phyloP scores from a whole-genome alignment of 2,888 invertebrate genomes.

The Tenthredo mesomela region DNA sequence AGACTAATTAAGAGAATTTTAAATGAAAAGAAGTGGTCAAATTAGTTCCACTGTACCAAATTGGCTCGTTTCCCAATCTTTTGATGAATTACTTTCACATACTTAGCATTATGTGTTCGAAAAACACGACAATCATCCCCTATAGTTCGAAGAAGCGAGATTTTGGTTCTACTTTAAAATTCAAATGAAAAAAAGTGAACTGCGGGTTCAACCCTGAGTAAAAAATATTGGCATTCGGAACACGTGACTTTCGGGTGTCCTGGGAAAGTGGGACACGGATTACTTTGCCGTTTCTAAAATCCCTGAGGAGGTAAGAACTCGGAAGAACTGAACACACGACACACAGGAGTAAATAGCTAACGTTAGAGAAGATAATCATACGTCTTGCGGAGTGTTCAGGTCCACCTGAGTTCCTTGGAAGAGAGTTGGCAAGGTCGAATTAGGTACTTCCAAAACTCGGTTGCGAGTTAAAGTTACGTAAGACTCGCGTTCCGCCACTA shows the following conservation, averaged over 20 bases:
- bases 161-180: no score
- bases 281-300: conserved; percentile 10
- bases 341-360: conserved; percentile 5
- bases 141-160: background rate
- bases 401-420: conserved; percentile 29
- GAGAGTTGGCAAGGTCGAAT: conserved; percentile 24
- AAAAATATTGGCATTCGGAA: background rate
- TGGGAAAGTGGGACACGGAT: conserved; percentile 9
- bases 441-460: conserved; percentile 38
- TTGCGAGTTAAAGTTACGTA: conserved; percentile 25
- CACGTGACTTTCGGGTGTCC: background rate
- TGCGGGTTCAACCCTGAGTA: background rate
- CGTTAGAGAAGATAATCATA: conserved; percentile 38
- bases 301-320: conserved; percentile 22
- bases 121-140: background rate
- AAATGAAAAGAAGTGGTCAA: conserved; percentile 10
- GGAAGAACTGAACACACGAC: background rate
- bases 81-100: background rate
- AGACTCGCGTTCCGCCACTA: conserved; percentile 30
- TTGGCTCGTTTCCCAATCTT: background rate
- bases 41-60: background rate
- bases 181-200: background rate
- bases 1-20: conserved; percentile 19
- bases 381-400: background rate
- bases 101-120: background rate